Base-by-base conservation (phyloP, 2,797 vertebrate genomes). In the Lophotriccus pileatus region DNA sequence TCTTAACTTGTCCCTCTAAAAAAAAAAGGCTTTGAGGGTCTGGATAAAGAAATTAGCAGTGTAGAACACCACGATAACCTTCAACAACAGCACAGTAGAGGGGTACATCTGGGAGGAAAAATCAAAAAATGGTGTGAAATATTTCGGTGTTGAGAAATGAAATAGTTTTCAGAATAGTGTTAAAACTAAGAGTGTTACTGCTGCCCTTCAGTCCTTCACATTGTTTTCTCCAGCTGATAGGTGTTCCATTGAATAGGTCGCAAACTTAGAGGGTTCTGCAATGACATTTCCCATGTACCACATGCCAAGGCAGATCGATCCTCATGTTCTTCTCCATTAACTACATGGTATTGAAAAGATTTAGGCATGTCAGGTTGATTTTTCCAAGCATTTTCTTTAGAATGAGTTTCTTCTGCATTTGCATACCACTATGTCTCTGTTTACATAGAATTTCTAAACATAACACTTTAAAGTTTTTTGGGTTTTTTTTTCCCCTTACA, bases 261-360 rank as follows among this genome's bases (percentile, higher is more conserved):
- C 52, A 67, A 5, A 56, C 9, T 59, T 22, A 23, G 8, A 67
- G 27, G 44, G 18, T 72, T 67, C 56, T 85, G 52, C 56, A 77
- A 0, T 49, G 70, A 28, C 0, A 0, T 24, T 78, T 87, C 53
- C 56, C 0, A 1, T 49, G 64, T 27, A 21, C 56, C 0, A 4
- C 7, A 1, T 47, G 44, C 44, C 41, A 43, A 83, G 80, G 66
- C 53, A 32, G 46, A 87, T 91, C 0, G 1, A 89, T 95, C 70
- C 24, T 77, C 4, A 5, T 23, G 23, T 58, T 92, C 64, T 30
- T 89, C 46, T 75, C 53, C 50, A 58, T 72, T 86, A 91, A 84
- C 53, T 66, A 34, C 36, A 32, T 1, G 4, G 34, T 58, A 58
- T 9, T 78, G 69, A 91, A 87, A 89, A 88, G 47, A 62, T 18